A percentile compares a stretch with the other conserved stretches of the same genome.
Conservation (phyloP, 2,113 vertebrate species). For the Hyperopisus bebe region DNA sequence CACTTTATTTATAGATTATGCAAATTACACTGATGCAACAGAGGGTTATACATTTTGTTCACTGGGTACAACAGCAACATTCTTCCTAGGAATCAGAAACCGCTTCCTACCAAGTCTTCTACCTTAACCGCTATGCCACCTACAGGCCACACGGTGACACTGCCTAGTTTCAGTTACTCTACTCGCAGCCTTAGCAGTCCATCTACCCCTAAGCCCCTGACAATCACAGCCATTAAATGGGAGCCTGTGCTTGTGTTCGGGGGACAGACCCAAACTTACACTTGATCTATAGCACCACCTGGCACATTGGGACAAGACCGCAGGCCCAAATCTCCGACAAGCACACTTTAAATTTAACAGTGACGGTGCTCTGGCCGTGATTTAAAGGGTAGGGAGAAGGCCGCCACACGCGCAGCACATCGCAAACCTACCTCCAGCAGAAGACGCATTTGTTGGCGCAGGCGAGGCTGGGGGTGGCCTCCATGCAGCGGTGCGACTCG, state of each 20-base stretch:
- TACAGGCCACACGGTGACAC: background rate
- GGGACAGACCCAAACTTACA: background rate
- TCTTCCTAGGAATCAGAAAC: background rate
- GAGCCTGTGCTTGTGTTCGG: background rate
- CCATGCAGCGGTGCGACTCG: slow-evolving; percentile 94
- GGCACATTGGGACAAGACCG: background rate
- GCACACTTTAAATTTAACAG: background rate
- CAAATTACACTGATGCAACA: background rate
- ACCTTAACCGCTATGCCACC: background rate
- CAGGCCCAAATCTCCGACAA: background rate
- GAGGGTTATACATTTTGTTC: background rate
- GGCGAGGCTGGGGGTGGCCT: slow-evolving; percentile 87
- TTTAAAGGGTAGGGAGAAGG: background rate
- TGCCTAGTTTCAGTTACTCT: background rate
- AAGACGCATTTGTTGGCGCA: slow-evolving; percentile 96
- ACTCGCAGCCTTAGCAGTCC: background rate
- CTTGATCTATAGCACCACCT: background rate
- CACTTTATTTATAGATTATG: background rate
- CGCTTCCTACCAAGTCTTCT: background rate
- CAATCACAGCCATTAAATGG: slow-evolving; percentile 19
- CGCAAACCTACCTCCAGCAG: slow-evolving; percentile 80
- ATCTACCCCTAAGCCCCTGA: slow-evolving; percentile 6
- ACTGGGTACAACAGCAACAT: background rate
- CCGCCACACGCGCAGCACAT: no score
- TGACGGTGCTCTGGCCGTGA: background rate